These are phyloP conservation scores for Chrysomallon squamiferum DNA, from an alignment of 1,140 invertebrate genomes.

Conservation along the genomic window DNA sequence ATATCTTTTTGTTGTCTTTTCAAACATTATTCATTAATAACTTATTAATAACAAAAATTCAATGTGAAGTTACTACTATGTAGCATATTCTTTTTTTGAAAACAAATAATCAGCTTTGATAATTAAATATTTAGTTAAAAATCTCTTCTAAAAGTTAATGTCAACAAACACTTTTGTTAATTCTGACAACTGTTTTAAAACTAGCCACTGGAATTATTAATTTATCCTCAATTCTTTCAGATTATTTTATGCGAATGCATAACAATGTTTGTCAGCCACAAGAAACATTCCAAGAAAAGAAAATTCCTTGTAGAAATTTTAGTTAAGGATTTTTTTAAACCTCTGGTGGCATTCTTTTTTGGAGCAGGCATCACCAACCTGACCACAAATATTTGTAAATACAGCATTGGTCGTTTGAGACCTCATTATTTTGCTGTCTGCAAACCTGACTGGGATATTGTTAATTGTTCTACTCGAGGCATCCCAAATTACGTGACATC, in stretches of 20 bases:
- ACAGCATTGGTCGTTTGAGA: conserved; percentile 87
- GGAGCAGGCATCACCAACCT: conserved; percentile 76
- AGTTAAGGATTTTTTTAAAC: conserved; percentile 2
- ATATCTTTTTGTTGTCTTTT: too few species aligned
- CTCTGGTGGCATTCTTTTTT: conserved; percentile 77
- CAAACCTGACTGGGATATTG: conserved; percentile 29
- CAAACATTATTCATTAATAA: too few species aligned
- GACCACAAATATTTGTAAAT: conserved; percentile 89
- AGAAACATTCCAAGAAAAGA: background rate
- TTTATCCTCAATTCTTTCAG: too few species aligned
- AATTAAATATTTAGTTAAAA: too few species aligned
- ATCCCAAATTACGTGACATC: conserved; percentile 19
- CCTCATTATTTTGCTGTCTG: conserved; percentile 86
- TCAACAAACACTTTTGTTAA: too few species aligned
- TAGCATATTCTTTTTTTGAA: too few species aligned
- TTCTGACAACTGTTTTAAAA: too few species aligned
- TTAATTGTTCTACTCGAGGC: background rate
- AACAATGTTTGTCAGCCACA: background rate
- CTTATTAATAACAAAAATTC: too few species aligned
- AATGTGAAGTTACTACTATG: too few species aligned
- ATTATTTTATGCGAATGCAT: conserved; percentile 22
- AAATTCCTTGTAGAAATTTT: background rate
- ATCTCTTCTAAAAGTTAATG: too few species aligned
- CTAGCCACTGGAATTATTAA: too few species aligned
- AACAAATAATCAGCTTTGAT: too few species aligned